Evolutionary conservation across 35 echinoderm and acorn worm genomes (phyloP).

Genomic region (Lytechinus pictus): DNA sequence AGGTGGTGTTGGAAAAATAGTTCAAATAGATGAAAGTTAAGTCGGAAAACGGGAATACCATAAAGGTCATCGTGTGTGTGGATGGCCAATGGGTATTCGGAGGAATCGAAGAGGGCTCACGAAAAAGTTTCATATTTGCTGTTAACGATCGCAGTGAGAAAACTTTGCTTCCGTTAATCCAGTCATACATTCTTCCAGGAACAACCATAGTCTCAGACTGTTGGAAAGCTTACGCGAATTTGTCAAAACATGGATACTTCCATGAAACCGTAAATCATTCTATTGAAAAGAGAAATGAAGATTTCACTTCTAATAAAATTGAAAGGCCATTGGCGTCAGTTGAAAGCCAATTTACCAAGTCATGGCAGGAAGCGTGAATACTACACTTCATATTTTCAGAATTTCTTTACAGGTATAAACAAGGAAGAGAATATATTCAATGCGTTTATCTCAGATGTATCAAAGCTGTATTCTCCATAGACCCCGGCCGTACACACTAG

Average conservation of each 20-base stretch:
- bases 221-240: conserved; percentile 65
- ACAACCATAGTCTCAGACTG: conserved; percentile 66
- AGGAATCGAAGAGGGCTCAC: conserved; percentile 60
- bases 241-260: conserved; percentile 42
- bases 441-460: too few relatives aligned
- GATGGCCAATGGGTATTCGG: conserved; percentile 79
- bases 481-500: too few relatives aligned
- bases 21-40: conserved; percentile 70
- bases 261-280: conserved; percentile 63
- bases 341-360: neutral
- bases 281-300: conserved; percentile 42
- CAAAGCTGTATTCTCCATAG: too few relatives aligned
- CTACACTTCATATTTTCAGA: too few relatives aligned
- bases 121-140: conserved; percentile 55
- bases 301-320: conserved; percentile 49
- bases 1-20: conserved; percentile 42
- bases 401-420: too few relatives aligned
- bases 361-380: too few relatives aligned
- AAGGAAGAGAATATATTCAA: too few relatives aligned
- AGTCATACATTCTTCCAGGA: conserved; percentile 51
- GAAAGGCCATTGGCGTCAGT: conserved; percentile 67
- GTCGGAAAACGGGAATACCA: conserved; percentile 62
- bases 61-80: conserved; percentile 52
- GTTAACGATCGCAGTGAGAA: conserved; percentile 34
- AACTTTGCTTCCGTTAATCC: conserved; percentile 39